phyloP scores from a whole-genome alignment of 2,888 invertebrate species.

The Lasius platythorax region DNA sequence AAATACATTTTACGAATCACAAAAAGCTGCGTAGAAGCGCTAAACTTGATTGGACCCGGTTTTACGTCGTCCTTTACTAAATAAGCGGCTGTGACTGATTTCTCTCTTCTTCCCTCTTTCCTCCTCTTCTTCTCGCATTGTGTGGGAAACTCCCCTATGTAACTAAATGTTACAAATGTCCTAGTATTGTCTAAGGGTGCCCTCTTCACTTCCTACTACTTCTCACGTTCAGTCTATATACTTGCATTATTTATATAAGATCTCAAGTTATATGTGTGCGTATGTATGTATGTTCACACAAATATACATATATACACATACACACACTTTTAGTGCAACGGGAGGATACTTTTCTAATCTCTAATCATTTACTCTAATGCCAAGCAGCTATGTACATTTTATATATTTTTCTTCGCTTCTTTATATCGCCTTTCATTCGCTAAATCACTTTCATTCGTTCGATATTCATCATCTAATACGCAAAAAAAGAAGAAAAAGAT shows the following conservation, averaged over 20 bases:
- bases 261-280: conserved; percentile 59
- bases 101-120: conserved; percentile 35
- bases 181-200: conserved; percentile 83
- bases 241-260: conserved; percentile 73
- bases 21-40: conserved; percentile 79
- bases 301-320: background rate
- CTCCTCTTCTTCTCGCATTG: conserved; percentile 23
- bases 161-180: conserved; percentile 74
- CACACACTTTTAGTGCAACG: conserved; percentile 61
- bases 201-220: conserved; percentile 68
- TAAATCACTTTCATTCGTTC: conserved; percentile 24
- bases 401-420: conserved; percentile 30
- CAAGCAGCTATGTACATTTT: conserved; percentile 74
- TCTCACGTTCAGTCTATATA: conserved; percentile 80
- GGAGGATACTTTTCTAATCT: conserved; percentile 57
- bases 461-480: background rate
- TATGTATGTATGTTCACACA: background rate
- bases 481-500: background rate
- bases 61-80: conserved; percentile 75
- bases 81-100: conserved; percentile 59
- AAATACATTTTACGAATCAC: conserved; percentile 72
- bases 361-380: conserved; percentile 53
- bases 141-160: conserved; percentile 62
- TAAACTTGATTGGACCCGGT: conserved; percentile 79
- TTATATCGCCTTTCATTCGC: background rate